These are phyloP conservation scores for Cyphomyrus discorhynchus DNA, from an alignment of 2,113 vertebrate species.

Conservation along the genomic window DNA sequence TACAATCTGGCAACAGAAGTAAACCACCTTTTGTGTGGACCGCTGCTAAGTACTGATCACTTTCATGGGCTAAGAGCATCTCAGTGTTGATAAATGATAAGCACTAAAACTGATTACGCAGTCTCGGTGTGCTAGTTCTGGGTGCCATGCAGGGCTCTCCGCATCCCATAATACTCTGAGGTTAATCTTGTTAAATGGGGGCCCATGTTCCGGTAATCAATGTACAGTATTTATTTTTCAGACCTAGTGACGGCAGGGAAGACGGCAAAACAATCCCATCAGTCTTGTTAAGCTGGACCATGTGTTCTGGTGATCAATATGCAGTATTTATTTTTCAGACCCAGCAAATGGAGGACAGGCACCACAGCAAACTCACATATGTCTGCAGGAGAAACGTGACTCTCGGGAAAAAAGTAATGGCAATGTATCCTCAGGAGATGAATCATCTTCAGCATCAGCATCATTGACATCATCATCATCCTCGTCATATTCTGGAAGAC, in stretches of 20 bases:
- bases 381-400: background rate
- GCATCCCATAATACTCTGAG: background rate
- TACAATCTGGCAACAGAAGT: background rate
- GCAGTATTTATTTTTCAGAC: slow-evolving; percentile 13
- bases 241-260: background rate
- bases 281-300: background rate
- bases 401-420: background rate
- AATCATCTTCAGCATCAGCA: background rate
- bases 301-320: slow-evolving; percentile 11
- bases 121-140: background rate
- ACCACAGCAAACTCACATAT: background rate
- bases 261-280: background rate
- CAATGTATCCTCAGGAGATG: slow-evolving; percentile 9
- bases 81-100: slow-evolving; percentile 6
- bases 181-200: slow-evolving; percentile 15
- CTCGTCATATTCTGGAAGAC: accelerated
- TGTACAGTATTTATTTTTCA: background rate
- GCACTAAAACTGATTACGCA: background rate
- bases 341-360: background rate
- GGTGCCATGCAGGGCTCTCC: background rate
- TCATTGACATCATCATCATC: background rate
- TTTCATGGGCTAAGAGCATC: background rate
- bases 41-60: background rate
- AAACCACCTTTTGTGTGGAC: background rate
- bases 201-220: slow-evolving; percentile 5